Percentiles rank a stretch among this genome's conserved stretches.
These are phyloP conservation scores for Parambassis ranga DNA, from an alignment of 2,797 vertebrate species.

Conservation along the genomic window DNA sequence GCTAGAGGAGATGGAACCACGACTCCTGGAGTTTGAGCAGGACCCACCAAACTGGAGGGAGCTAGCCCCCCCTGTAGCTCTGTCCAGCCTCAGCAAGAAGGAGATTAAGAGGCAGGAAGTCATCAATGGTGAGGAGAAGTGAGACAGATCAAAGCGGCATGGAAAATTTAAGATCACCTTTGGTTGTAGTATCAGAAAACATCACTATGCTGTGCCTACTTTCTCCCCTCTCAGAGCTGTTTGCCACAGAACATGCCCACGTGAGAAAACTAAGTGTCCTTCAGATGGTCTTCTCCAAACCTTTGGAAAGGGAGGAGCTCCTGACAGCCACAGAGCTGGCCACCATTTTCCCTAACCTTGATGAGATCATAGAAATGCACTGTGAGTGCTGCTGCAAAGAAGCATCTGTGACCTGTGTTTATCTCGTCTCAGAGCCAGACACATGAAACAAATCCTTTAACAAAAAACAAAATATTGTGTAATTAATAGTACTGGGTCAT, in stretches of 20 bases:
- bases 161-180: too few species aligned
- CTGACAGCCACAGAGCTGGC: conserved; percentile 75
- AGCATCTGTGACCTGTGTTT: neutral
- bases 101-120: conserved; percentile 91
- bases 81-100: conserved; percentile 85
- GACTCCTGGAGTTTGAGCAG: conserved; percentile 84
- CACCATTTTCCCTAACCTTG: conserved; percentile 89
- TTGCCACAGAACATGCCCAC: conserved; percentile 91
- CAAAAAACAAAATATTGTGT: neutral
- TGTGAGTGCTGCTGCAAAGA: conserved; percentile 74
- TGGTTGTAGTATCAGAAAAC: too few species aligned
- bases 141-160: neutral
- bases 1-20: conserved; percentile 86
- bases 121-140: conserved; percentile 85
- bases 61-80: conserved; percentile 70
- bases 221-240: conserved; percentile 79
- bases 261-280: conserved; percentile 91
- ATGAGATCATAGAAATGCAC: conserved; percentile 91
- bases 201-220: neutral
- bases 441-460: neutral
- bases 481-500: too few species aligned
- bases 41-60: conserved; percentile 91
- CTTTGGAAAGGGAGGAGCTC: conserved; percentile 80
- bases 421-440: neutral
- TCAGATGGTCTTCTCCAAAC: conserved; percentile 88